phyloP scores from a whole-genome alignment of 2,797 vertebrate species.

The Enteromius argenteus region DNA sequence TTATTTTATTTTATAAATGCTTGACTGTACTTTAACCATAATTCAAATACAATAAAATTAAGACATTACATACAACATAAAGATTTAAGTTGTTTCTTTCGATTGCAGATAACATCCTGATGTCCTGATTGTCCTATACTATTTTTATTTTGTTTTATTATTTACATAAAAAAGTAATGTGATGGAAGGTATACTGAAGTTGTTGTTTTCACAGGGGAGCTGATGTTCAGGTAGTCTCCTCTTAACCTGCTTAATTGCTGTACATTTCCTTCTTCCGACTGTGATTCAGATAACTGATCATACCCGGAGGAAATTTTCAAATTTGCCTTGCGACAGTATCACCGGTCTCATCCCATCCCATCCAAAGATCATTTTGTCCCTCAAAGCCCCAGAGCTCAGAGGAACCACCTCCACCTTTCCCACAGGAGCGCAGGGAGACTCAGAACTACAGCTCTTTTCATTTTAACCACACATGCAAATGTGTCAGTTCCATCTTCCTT shows the following conservation, averaged over 20 bases:
- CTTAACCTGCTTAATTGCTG: not conserved
- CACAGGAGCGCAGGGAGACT: not conserved
- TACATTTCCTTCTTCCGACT: slow-evolving; percentile 38
- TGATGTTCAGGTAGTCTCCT: not conserved
- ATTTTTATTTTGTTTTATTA: not conserved
- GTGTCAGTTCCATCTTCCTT: not conserved
- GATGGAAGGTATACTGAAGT: not conserved
- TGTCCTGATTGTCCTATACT: not conserved
- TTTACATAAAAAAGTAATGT: not conserved
- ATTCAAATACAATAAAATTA: not conserved
- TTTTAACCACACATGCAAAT: slow-evolving; percentile 27
- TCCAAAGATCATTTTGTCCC: not conserved
- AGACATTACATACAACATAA: not conserved
- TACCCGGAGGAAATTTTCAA: slow-evolving; percentile 3
- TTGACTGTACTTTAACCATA: not conserved
- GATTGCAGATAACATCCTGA: not conserved
- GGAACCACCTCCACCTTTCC: slow-evolving; percentile 3
- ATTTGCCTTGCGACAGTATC: slow-evolving; percentile 27
- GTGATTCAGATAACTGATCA: not conserved
- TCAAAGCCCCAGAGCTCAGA: slow-evolving; percentile 13
- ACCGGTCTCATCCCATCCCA: not conserved
- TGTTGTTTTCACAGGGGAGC: not conserved
- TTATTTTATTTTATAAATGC: too few relatives aligned
- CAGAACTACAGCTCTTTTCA: not conserved
- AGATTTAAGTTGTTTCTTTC: not conserved